Percentiles rank a stretch among this genome's conserved stretches.
Evolutionary conservation across 2,113 vertebrate genomes (phyloP).

Genomic region (Recurvirostra avosetta): DNA sequence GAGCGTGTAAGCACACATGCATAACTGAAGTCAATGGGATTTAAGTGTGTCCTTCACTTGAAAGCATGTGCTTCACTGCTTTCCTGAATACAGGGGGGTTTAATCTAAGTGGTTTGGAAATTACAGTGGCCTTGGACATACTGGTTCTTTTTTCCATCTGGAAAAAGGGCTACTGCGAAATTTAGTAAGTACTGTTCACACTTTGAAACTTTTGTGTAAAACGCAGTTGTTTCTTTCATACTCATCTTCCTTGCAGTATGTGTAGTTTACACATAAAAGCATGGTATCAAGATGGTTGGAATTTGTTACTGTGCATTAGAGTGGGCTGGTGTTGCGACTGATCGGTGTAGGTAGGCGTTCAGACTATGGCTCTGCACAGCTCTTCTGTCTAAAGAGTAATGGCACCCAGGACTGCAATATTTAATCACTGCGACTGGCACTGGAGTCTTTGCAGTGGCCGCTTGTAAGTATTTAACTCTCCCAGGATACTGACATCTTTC

Average conservation of each 20-base stretch:
- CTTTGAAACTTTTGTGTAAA: not conserved
- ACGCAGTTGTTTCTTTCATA: not conserved
- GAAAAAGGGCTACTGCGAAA: constrained; percentile 26
- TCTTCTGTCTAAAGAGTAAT: not conserved
- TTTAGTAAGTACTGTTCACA: not conserved
- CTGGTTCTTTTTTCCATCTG: constrained; percentile 13
- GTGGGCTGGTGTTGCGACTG: not conserved
- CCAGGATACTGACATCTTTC: not conserved
- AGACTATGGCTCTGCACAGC: accelerated
- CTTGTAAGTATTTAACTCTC: not conserved
- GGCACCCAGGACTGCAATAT: not conserved
- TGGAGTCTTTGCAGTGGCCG: not conserved
- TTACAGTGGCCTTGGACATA: constrained; percentile 40
- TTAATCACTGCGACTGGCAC: not conserved
- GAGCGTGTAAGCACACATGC: constrained; percentile 3
- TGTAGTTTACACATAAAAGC: not conserved
- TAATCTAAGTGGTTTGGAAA: constrained; percentile 41
- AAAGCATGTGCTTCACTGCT: constrained; percentile 40
- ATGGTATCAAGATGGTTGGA: not conserved
- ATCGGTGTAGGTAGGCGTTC: not conserved
- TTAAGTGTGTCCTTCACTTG: constrained; percentile 55
- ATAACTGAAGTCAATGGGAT: constrained; percentile 47
- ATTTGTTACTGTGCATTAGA: not conserved
- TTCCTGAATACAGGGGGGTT: constrained; percentile 9
- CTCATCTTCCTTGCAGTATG: not conserved